Evolutionary conservation across 2,888 invertebrate genomes (phyloP), one percentile per base, ranked within the genome.

Genomic region (Dexiosoma caninum): DNA sequence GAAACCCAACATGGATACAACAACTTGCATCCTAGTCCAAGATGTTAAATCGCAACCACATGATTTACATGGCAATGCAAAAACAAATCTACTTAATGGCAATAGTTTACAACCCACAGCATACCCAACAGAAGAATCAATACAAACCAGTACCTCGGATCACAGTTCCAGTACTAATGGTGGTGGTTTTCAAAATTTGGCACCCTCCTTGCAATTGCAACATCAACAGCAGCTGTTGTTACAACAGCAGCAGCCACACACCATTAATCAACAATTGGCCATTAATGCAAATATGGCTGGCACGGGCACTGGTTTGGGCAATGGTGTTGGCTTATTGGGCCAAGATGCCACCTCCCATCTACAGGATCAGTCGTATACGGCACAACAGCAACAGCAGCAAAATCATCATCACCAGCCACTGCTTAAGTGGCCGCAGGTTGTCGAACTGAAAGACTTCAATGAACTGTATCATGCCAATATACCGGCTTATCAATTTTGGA

Each of bases 401-500:
- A 75, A 75, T 51, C 93, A 93, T 90, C 85, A 85, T 79, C 94
- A 94, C 82, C 94, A 94, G 83, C 95, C 94, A 88, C 92, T 92
- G 85, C 94, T 94, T 88, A 93, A 94, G 85, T 94, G 94, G 85
- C 94, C 94, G 53, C 95, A 95, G 85, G 94, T 95, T 86, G 92
- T 95, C 87, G 96, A 96, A 91, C 92, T 96, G 85, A 93, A 95
- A 87, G 95, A 96, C 87, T 94, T 97, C 90, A 95, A 96, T 90
- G 94, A 95, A 88, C 92, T 95, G 83, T 95, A 96, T 90, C 94
- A 95, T 86, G 95, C 95, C 85, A 94, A 94, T 82, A 95, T 97
- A 90, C 95, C 95, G 87, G 95, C 97, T 86, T 96, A 95, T 91
- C 96, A 96, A 90, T 97, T 97, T 91, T 97, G 97, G 97, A 97